Conservation (phyloP, 2,888 invertebrate species). For the Clunio marinus region DNA sequence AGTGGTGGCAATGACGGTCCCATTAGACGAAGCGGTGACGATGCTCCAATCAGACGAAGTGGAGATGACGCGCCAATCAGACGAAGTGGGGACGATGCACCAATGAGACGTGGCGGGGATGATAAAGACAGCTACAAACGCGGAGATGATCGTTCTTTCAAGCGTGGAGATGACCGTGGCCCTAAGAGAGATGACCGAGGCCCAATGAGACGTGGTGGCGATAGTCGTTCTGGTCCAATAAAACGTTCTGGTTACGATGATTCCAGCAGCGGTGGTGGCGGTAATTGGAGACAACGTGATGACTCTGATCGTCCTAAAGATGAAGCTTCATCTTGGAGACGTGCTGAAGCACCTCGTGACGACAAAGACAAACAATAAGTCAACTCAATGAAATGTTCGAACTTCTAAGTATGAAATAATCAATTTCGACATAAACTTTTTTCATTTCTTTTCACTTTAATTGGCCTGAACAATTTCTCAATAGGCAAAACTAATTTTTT, state of each 20-base stretch:
- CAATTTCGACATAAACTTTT: too few species aligned
- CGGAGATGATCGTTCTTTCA: slow-evolving; percentile 44
- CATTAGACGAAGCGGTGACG: slow-evolving; percentile 38
- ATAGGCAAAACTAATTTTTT: too few species aligned
- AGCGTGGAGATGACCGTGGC: slow-evolving; percentile 42
- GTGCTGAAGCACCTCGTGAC: not conserved
- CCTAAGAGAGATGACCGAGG: not conserved
- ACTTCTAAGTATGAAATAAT: not conserved
- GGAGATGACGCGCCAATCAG: slow-evolving; percentile 33
- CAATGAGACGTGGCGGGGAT: slow-evolving; percentile 42
- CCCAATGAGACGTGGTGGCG: slow-evolving; percentile 37
- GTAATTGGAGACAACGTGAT: slow-evolving; percentile 43
- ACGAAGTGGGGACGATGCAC: slow-evolving; percentile 40
- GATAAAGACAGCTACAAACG: slow-evolving; percentile 45
- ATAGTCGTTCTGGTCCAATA: slow-evolving; percentile 23
- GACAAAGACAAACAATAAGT: too few species aligned
- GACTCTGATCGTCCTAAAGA: slow-evolving; percentile 31
- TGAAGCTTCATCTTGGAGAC: slow-evolving; percentile 19
- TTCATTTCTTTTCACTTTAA: not conserved
- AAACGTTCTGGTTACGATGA: too few species aligned
- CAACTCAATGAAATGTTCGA: too few species aligned
- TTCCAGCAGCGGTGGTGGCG: slow-evolving; percentile 20
- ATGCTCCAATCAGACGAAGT: not conserved
- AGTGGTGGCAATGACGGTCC: not conserved
- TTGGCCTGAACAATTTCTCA: not conserved